These are phyloP conservation scores for Arnoldichthys spilopterus DNA, from an alignment of 2,797 vertebrate species.

Conservation along the genomic window DNA sequence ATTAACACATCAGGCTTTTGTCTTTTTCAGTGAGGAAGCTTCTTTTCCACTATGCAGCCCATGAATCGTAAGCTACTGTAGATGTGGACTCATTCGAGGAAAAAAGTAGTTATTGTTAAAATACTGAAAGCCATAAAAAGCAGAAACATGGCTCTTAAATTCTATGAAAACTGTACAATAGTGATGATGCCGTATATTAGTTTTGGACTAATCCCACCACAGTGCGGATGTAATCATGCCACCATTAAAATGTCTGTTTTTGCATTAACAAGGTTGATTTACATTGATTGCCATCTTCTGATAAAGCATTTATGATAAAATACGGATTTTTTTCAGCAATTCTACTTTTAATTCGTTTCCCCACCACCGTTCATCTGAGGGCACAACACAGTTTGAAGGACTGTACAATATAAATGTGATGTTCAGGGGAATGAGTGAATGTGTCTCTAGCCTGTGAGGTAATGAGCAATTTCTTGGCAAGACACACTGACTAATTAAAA, in stretches of 20 bases:
- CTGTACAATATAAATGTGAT: neutral
- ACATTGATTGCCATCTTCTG: too few species aligned
- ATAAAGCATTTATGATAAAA: neutral
- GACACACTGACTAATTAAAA: constrained; percentile 54
- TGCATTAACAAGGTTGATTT: neutral
- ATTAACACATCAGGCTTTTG: constrained; percentile 75
- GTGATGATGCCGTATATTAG: neutral
- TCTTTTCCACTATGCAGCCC: constrained; percentile 27
- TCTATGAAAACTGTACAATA: neutral
- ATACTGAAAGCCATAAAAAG: neutral
- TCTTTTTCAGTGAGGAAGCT: constrained; percentile 50
- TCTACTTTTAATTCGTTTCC: neutral
- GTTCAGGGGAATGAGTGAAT: constrained; percentile 16
- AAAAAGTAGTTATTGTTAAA: constrained; percentile 29
- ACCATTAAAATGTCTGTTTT: neutral
- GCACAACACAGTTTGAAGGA: neutral
- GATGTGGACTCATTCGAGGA: constrained; percentile 25
- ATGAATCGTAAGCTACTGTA: neutral
- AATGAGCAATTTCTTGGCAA: constrained; percentile 51
- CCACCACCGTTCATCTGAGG: neutral
- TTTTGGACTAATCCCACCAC: neutral
- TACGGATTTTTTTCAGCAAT: too few species aligned
- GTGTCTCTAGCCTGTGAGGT: constrained; percentile 28
- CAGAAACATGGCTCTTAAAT: neutral
- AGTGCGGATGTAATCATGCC: neutral